Evolutionary conservation across 2,797 vertebrate genomes (phyloP), one percentile per base, ranked within the genome.

Genomic region (Fringilla coelebs): DNA sequence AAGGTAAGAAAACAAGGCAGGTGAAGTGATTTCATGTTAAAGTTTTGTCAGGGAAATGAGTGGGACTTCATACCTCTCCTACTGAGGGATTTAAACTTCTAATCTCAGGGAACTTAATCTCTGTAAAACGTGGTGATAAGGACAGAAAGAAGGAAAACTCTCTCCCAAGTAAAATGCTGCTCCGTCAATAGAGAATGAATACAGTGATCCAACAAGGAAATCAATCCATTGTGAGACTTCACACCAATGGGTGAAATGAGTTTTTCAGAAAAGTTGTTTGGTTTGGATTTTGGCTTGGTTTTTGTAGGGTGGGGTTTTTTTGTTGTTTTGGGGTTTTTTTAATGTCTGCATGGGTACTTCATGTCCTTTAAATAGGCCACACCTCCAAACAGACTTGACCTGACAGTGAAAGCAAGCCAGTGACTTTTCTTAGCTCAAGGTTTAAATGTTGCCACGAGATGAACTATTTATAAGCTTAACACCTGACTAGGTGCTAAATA

Each of bases 391-490:
- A 91, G 67, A 41, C 17, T 92, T 95, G 77, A 93, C 63, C 76
- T 70, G 41, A 46, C 13, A 67, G 63, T 51, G 25, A 86, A 86
- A 89, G 40, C 54, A 92, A 92, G 55, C 41, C 80, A 84, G 67
- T 67, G 91, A 65, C 55, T 93, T 96, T 95, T 94, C 71, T 67
- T 58, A 60, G 83, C 49, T 55, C 66, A 71, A 55, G 21, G 66
- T 78, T 65, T 89, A 83, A 88, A 88, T 18, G 55, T 79, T 88
- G 83, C 91, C 88, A 96, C 85, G 60, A 93, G 77, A 91, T 61
- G 78, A 90, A 91, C 85, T 95, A 96, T 96, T 95, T 96, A 93
- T 93, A 94, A 94, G 80, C 67, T 95, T 95, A 92, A 88, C 89
- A 95, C 89, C 85, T 94, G 95, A 94, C 93, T 94, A 54, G 61